Evolutionary conservation across 2,797 vertebrate genomes (phyloP), one percentile per base, ranked within the genome.

Genomic region (Pseudotriccus pelzelni): DNA sequence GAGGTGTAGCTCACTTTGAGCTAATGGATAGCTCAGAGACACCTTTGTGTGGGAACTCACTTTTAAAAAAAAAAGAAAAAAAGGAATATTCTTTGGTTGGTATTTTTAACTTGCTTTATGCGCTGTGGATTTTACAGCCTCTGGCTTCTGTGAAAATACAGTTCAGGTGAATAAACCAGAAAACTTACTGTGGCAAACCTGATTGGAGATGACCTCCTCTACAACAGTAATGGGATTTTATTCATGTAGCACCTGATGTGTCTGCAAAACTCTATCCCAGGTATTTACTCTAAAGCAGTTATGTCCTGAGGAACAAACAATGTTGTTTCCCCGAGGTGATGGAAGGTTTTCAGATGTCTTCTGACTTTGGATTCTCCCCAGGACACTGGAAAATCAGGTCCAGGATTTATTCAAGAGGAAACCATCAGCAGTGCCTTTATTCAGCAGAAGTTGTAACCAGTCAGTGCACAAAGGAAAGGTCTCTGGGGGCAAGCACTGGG

Each of bases 401-500:
- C 49, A 52, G 64, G 73, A 72, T 93, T 87, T 90, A 63, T 95
- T 83, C 87, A 75, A 63, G 82, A 81, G 62, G 66, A 79, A 92
- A 55, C 4, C 20, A 64, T 46, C 60, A 72, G 30, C 60, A 89
- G 75, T 59, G 72, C 49, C 63, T 92, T 89, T 84, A 44, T 82
- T 90, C n/a, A 75, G 70, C 55, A 41, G 21, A 78, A 93, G 72
- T 3, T 28, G 2, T 87, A 76, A 87, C 67, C 46, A 87, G 66
- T 18, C 50, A 80, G 58, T 37, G 75, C 43, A 50, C 49, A 82
- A 77, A 72, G 52, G 64, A 37, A 87, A 80, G 49, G 60, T 43
- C 78, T 87, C 58, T 43, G 92, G 74, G 52, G 83, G 23, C 15
- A 68, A 89, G 64, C 36, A 7, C 46, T 88, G 72, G 49, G 55